Percentiles rank a stretch among this genome's conserved stretches.
These are phyloP conservation scores for Diaperis boleti DNA, from an alignment of 2,888 invertebrate species.

Conservation along the genomic window DNA sequence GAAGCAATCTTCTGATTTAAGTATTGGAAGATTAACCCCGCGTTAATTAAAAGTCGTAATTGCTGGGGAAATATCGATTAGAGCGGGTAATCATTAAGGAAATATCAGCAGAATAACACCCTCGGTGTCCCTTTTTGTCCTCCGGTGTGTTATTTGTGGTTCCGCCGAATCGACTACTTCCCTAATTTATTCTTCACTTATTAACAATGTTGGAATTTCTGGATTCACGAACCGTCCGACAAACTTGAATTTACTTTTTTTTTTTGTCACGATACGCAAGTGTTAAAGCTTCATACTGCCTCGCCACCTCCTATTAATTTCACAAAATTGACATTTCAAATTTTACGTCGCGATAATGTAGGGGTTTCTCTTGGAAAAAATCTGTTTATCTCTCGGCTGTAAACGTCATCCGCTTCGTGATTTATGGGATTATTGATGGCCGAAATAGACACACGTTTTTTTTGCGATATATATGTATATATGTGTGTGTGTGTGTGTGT, in stretches of 20 bases:
- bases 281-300: constrained; percentile 28
- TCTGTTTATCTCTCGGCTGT: constrained; percentile 50
- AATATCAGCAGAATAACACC: constrained; percentile 23
- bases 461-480: constrained; percentile 18
- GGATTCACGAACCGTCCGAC: constrained; percentile 10
- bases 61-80: constrained; percentile 41
- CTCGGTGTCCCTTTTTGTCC: constrained; percentile 35
- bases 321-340: constrained; percentile 33
- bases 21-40: constrained; percentile 40
- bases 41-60: constrained; percentile 43
- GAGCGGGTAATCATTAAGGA: constrained; percentile 31
- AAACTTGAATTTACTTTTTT: constrained; percentile 24
- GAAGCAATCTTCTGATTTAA: constrained; percentile 31
- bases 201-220: constrained; percentile 27
- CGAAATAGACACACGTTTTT: constrained; percentile 43
- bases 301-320: constrained; percentile 36
- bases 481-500: no score
- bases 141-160: constrained; percentile 37
- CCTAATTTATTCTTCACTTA: constrained; percentile 40
- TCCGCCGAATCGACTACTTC: constrained; percentile 27
- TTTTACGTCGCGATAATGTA: constrained; percentile 32
- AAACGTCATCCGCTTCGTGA: constrained; percentile 50
- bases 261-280: constrained; percentile 20
- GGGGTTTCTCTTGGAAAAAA: constrained; percentile 42
- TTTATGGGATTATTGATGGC: constrained; percentile 54